Percentiles rank a stretch among this genome's conserved stretches.
These are phyloP conservation scores for Cheilosia vulpina DNA, from an alignment of 2,888 invertebrate genomes.

Conservation along the genomic window DNA sequence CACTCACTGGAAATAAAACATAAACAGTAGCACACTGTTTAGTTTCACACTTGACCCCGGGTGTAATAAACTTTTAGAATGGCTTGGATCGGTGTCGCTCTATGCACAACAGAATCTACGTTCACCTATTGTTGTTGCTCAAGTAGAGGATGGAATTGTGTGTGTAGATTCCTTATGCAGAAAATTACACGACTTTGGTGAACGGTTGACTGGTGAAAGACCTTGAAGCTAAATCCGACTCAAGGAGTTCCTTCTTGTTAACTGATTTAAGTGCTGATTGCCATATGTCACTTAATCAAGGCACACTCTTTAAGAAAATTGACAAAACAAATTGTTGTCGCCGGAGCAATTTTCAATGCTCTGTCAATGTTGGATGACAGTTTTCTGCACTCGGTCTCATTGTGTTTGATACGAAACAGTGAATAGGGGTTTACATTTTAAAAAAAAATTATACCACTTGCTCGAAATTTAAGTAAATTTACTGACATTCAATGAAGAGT, in stretches of 20 bases:
- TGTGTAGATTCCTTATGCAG: slow-evolving; percentile 10
- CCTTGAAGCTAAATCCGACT: slow-evolving; percentile 64
- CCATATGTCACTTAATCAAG: not conserved
- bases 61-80: slow-evolving; percentile 66
- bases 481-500: too few relatives aligned
- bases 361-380: not conserved
- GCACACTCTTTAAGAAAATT: not conserved
- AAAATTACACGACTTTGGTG: slow-evolving; percentile 42
- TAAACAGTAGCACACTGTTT: slow-evolving; percentile 17
- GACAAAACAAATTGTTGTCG: not conserved
- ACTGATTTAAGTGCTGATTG: slow-evolving; percentile 51
- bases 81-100: slow-evolving; percentile 19
- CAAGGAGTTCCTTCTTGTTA: slow-evolving; percentile 67
- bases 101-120: slow-evolving; percentile 5
- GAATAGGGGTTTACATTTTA: too few relatives aligned
- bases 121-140: slow-evolving; percentile 45
- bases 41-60: slow-evolving; percentile 52
- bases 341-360: not conserved
- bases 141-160: slow-evolving; percentile 24
- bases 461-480: too few relatives aligned
- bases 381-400: not conserved
- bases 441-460: not conserved
- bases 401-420: not conserved
- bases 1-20: not conserved
- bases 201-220: slow-evolving; percentile 57